A percentile compares a stretch with the other conserved stretches of the same genome.
Conservation (phyloP, 2,797 vertebrate genomes). For the Tamandua tetradactyla region DNA sequence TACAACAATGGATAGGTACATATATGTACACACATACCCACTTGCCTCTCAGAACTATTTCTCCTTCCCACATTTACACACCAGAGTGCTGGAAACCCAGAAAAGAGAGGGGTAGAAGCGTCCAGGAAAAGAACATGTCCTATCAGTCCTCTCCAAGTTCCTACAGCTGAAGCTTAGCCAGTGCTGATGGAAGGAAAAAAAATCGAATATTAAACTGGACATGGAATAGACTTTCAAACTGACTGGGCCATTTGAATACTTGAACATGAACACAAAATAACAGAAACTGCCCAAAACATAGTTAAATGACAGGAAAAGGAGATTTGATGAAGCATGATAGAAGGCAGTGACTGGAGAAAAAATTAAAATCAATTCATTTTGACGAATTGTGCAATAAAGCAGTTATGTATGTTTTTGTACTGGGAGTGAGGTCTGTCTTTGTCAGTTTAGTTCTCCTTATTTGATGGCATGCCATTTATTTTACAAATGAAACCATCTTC, state of each 20-base stretch:
- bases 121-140: not conserved
- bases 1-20: not conserved
- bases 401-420: not conserved
- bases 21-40: not conserved
- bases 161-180: not conserved
- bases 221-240: not conserved
- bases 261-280: not conserved
- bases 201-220: not conserved
- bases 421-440: not conserved
- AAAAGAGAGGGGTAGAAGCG: not conserved
- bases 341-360: conserved; percentile 13
- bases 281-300: not conserved
- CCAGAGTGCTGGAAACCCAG: not conserved
- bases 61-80: not conserved
- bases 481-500: conserved; percentile 56
- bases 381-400: conserved; percentile 2
- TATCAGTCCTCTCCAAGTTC: not conserved
- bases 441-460: conserved; percentile 10
- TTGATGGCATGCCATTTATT: conserved; percentile 53
- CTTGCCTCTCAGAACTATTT: not conserved
- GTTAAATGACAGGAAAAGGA: not conserved
- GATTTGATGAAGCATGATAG: not conserved
- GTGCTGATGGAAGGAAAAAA: not conserved
- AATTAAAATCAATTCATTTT: conserved; percentile 59
- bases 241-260: not conserved